Evolutionary conservation across 1,140 invertebrate species (phyloP).

Genomic region (Armadillidium nasatum): DNA sequence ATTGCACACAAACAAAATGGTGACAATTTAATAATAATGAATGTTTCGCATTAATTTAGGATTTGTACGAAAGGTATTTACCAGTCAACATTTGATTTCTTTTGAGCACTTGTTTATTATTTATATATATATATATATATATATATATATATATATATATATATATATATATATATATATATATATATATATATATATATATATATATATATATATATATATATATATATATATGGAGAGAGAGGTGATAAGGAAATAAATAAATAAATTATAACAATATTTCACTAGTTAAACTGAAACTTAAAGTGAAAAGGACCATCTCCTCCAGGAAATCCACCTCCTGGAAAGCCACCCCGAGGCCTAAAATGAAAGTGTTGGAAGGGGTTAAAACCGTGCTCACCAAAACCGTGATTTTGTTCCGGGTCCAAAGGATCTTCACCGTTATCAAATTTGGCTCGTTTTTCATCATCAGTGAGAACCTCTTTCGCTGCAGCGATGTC

Average conservation of each 20-base stretch:
- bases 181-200: slow-evolving; percentile 32
- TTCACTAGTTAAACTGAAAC: slow-evolving; percentile 68
- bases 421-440: slow-evolving; percentile 97
- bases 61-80: too few species aligned
- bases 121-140: too few species aligned
- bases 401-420: slow-evolving; percentile 58
- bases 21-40: too few species aligned
- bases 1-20: too few species aligned
- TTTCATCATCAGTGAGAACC: slow-evolving; percentile 78
- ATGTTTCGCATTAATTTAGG: too few species aligned
- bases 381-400: slow-evolving; percentile 70
- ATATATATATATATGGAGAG: slow-evolving; percentile 10
- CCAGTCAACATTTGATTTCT: too few species aligned
- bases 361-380: slow-evolving; percentile 73
- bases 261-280: background rate
- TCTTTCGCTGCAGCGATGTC: slow-evolving; percentile 99
- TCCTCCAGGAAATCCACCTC: slow-evolving; percentile 48
- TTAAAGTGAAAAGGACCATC: slow-evolving; percentile 88
- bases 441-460: slow-evolving; percentile 84
- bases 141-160: too few species aligned
- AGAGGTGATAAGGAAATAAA: background rate
- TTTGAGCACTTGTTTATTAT: too few species aligned
- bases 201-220: slow-evolving; percentile 31
- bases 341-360: slow-evolving; percentile 46
- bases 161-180: background rate